A percentile compares a stretch with the other conserved stretches of the same genome.
These are phyloP conservation scores for Anastatus disparis DNA, from an alignment of 1,140 invertebrate species.

Conservation along the genomic window DNA sequence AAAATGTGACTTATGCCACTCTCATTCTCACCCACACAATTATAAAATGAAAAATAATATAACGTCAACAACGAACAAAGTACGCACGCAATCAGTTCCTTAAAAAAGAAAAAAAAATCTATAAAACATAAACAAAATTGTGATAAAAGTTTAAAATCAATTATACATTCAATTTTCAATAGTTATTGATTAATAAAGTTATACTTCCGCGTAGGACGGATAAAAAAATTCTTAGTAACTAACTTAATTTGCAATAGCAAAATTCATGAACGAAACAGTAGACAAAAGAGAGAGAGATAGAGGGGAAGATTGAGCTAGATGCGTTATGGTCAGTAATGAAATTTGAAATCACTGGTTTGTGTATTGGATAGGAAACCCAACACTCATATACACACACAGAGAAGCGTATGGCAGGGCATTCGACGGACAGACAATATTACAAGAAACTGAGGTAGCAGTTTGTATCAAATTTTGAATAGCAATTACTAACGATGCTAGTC, in stretches of 20 bases:
- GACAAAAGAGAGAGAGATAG: neutral
- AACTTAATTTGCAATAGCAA: constrained; percentile 11
- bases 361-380: too few species aligned
- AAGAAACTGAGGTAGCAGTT: constrained; percentile 21
- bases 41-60: too few species aligned
- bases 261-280: neutral
- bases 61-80: too few species aligned
- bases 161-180: too few species aligned
- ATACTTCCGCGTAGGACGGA: too few species aligned
- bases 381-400: neutral
- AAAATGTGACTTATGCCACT: too few species aligned
- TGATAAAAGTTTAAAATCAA: too few species aligned
- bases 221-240: neutral
- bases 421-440: constrained; percentile 7
- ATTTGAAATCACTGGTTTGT: constrained; percentile 15
- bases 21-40: too few species aligned
- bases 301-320: neutral
- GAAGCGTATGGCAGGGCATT: neutral
- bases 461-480: constrained; percentile 29
- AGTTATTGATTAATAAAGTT: too few species aligned
- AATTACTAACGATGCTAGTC: constrained; percentile 9
- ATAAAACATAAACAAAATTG: too few species aligned
- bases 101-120: too few species aligned
- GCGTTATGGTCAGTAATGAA: constrained; percentile 32
- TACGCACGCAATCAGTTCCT: too few species aligned